Evolutionary conservation across 1,140 invertebrate species (phyloP).

Genomic region (Macrobrachium nipponense): DNA sequence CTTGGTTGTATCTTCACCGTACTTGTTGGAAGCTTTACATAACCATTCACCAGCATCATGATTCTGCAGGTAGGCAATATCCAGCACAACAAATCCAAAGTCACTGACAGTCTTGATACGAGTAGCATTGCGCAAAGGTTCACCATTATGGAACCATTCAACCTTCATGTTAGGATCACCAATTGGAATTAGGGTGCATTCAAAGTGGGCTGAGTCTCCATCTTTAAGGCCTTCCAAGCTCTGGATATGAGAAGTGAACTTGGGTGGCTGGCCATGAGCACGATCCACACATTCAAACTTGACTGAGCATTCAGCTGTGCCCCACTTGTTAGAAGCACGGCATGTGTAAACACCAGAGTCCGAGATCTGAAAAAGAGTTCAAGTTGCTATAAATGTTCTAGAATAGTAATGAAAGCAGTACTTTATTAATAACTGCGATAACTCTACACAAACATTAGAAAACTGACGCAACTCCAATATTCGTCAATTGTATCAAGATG

Average conservation of each 20-base stretch:
- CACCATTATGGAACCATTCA: conserved; percentile 95
- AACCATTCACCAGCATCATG: conserved; percentile 95
- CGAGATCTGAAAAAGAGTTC: conserved; percentile 75
- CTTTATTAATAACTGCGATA: background rate
- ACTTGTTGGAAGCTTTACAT: conserved; percentile 88
- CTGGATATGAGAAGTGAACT: conserved; percentile 88
- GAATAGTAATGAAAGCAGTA: background rate
- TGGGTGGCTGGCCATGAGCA: conserved; percentile 85
- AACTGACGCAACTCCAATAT: background rate
- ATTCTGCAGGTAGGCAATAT: conserved; percentile 92
- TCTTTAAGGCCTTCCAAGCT: conserved; percentile 88
- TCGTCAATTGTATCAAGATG: background rate
- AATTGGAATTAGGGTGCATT: conserved; percentile 91
- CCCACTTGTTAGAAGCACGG: conserved; percentile 88
- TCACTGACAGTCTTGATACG: conserved; percentile 95
- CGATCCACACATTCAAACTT: conserved; percentile 86
- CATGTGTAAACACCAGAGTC: conserved; percentile 91
- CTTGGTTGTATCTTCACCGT: conserved; percentile 88
- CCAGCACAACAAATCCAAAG: conserved; percentile 95
- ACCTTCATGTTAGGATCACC: conserved; percentile 93
- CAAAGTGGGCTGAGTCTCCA: conserved; percentile 91
- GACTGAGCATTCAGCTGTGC: conserved; percentile 86
- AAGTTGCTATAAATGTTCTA: background rate
- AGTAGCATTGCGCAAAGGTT: conserved; percentile 86
- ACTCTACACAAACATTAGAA: background rate